phyloP scores from a whole-genome alignment of 2,113 vertebrate genomes.

The Callionymus lyra region DNA sequence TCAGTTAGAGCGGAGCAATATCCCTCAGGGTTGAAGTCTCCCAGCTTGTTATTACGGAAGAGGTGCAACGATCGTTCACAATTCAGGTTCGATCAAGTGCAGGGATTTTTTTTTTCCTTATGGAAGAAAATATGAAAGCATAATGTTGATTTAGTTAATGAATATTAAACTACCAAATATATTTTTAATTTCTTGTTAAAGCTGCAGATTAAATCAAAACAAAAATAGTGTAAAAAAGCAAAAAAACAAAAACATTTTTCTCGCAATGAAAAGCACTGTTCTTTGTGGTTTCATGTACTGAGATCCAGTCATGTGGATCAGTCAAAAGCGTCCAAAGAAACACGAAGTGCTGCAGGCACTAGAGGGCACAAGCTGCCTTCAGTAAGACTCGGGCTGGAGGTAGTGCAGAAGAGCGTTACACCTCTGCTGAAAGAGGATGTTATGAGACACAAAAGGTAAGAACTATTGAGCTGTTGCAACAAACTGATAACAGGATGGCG shows the following conservation, averaged over 20 bases:
- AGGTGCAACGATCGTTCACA: too few relatives aligned
- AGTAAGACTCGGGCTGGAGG: conserved; percentile 12
- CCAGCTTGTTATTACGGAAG: too few relatives aligned
- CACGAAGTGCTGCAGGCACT: conserved; percentile 36
- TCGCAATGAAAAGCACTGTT: too few relatives aligned
- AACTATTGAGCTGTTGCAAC: conserved; percentile 8
- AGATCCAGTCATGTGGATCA: not conserved
- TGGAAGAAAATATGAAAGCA: too few relatives aligned
- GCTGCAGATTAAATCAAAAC: too few relatives aligned
- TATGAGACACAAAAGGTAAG: conserved; percentile 3
- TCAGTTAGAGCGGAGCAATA: conserved; percentile 14
- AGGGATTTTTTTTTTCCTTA: too few relatives aligned
- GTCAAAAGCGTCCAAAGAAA: not conserved
- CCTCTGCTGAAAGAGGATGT: not conserved
- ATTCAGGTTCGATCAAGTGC: not conserved
- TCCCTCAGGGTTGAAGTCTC: too few relatives aligned
- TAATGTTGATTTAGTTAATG: too few relatives aligned
- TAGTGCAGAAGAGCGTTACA: conserved; percentile 3
- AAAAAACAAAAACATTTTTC: too few relatives aligned
- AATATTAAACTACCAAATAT: too few relatives aligned
- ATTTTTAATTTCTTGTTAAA: too few relatives aligned
- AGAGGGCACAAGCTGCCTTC: conserved; percentile 61
- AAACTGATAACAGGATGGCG: conserved; percentile 5
- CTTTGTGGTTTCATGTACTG: not conserved
- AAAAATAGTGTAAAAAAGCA: too few relatives aligned